phyloP scores from a whole-genome alignment of 1,140 invertebrate species.

The Panagrolaimus sp. region DNA sequence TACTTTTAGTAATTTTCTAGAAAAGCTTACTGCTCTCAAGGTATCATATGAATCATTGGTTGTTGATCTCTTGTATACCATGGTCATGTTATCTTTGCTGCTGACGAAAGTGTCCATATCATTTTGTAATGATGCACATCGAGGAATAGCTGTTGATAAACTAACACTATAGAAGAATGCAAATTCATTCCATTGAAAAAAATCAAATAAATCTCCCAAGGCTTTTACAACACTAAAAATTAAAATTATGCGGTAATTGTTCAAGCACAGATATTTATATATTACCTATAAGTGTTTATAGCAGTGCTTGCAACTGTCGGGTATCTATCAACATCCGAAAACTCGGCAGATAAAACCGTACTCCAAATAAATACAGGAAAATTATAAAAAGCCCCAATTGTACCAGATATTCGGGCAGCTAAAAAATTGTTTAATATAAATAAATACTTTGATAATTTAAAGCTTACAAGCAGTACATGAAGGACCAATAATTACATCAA shows the following conservation, averaged over 20 bases:
- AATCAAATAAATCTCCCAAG: background rate
- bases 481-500: background rate
- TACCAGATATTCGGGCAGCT: background rate
- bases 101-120: background rate
- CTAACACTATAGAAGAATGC: background rate
- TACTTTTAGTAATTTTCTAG: too few relatives aligned
- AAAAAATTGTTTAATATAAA: background rate
- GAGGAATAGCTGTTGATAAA: background rate
- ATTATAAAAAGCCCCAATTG: background rate
- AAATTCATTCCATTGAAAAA: background rate
- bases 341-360: background rate
- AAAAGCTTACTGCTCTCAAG: too few relatives aligned
- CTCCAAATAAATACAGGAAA: conserved; percentile 15
- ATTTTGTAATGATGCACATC: background rate
- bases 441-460: background rate
- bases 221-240: background rate
- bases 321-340: conserved; percentile 37
- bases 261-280: too few relatives aligned
- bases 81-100: background rate
- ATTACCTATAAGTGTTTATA: background rate
- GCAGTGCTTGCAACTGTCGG: conserved; percentile 1
- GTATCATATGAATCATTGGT: background rate
- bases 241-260: background rate
- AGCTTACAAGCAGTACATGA: background rate
- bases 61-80: background rate